phyloP scores from a whole-genome alignment of 1,140 invertebrate genomes.

The Drosophila leontia region DNA sequence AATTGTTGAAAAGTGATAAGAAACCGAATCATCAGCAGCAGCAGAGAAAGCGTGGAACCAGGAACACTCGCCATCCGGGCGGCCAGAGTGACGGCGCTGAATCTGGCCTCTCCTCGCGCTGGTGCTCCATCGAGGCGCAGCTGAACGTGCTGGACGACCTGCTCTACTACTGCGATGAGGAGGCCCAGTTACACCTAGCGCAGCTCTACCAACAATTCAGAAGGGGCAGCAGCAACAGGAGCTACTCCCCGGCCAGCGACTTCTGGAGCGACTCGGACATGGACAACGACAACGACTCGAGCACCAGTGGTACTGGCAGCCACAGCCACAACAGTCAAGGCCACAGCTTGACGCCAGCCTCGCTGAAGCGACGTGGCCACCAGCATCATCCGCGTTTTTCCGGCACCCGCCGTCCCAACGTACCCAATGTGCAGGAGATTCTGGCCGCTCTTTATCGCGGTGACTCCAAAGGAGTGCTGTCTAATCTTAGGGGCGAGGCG shows the following conservation, averaged over 20 bases:
- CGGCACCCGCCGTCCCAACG: conserved; percentile 85
- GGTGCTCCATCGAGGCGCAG: conserved; percentile 79
- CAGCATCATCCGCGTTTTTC: conserved; percentile 90
- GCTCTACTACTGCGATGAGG: conserved; percentile 78
- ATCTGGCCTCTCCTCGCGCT: conserved; percentile 75
- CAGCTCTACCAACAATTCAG: conserved; percentile 65
- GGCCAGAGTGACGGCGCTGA: conserved; percentile 36
- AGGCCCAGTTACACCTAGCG: conserved; percentile 65
- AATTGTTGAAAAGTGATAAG: conserved; percentile 67
- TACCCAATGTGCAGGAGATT: conserved; percentile 81
- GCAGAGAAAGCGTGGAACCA: conserved; percentile 31
- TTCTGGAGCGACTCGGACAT: conserved; percentile 73
- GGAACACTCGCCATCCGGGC: conserved; percentile 19
- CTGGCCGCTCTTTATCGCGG: conserved; percentile 83
- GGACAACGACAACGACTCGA: conserved; percentile 65
- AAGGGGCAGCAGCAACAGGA: conserved; percentile 30
- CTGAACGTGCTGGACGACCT: conserved; percentile 75
- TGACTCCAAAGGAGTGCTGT: conserved; percentile 70
- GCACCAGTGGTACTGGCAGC: conserved; percentile 86
- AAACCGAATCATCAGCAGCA: conserved; percentile 47
- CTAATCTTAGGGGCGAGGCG: conserved; percentile 65
- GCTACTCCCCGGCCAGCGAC: conserved; percentile 28
- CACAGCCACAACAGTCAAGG: conserved; percentile 86
- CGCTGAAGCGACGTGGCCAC: conserved; percentile 90
- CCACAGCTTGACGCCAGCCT: conserved; percentile 61